Evolutionary conservation across 2,113 vertebrate species (phyloP).

Genomic region (Dryoscopus gambensis): DNA sequence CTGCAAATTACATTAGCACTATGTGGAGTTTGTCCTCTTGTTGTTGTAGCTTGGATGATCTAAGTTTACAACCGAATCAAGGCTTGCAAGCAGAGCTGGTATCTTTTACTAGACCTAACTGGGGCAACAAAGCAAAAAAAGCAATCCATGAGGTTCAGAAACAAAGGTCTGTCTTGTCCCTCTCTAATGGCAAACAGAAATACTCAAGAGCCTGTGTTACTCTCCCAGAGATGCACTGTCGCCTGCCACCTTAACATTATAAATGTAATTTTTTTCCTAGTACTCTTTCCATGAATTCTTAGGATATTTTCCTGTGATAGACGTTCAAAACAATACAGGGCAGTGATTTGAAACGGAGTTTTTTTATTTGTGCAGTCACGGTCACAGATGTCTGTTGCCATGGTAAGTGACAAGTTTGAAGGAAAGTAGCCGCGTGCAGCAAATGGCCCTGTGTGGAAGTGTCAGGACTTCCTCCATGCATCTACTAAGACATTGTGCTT

Average conservation of each 20-base stretch:
- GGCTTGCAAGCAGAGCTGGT: neutral
- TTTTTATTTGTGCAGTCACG: neutral
- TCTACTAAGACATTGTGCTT: neutral
- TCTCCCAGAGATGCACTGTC: neutral
- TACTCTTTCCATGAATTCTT: neutral
- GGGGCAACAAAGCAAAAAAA: neutral
- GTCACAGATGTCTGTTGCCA: neutral
- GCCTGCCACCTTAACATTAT: neutral
- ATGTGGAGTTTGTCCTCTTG: constrained; percentile 32
- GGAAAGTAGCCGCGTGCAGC: accelerated
- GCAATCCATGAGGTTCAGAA: neutral
- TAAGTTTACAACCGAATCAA: constrained; percentile 38
- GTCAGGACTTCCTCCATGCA: accelerated
- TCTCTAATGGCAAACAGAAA: neutral
- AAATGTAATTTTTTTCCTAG: accelerated
- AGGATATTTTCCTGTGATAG: neutral
- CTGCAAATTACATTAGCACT: constrained; percentile 48
- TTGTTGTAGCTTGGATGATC: constrained; percentile 18
- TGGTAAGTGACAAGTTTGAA: neutral
- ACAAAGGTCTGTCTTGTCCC: neutral
- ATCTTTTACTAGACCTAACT: neutral
- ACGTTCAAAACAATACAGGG: neutral
- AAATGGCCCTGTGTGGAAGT: neutral
- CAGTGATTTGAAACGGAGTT: neutral
- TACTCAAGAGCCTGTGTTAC: neutral